A percentile compares a stretch with the other conserved stretches of the same genome.
These are phyloP conservation scores for Xylota segnis DNA, from an alignment of 2,888 invertebrate species.

Conservation along the genomic window DNA sequence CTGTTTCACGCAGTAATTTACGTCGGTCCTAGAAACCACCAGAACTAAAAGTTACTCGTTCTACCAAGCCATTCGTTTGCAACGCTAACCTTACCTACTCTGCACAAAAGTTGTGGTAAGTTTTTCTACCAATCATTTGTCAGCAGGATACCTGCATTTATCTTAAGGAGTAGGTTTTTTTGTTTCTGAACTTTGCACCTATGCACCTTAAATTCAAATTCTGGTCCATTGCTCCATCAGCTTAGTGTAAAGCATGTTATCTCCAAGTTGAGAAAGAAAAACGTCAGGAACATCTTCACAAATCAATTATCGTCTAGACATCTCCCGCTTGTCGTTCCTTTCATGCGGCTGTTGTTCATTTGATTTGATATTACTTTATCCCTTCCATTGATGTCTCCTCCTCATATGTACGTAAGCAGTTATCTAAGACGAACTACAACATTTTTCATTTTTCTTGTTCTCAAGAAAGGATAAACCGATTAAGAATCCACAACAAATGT, in stretches of 20 bases:
- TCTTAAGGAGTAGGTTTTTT: too few species aligned
- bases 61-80: too few species aligned
- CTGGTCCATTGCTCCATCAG: too few species aligned
- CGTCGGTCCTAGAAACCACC: too few species aligned
- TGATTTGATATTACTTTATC: conserved; percentile 16
- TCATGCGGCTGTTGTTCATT: conserved; percentile 16
- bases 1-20: too few species aligned
- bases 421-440: conserved; percentile 25
- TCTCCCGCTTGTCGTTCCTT: conserved; percentile 2
- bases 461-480: conserved; percentile 35
- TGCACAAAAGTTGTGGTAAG: too few species aligned
- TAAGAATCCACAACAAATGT: conserved; percentile 33
- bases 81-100: too few species aligned
- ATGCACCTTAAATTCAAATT: too few species aligned
- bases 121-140: too few species aligned
- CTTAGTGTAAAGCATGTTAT: neutral
- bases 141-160: too few species aligned
- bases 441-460: conserved; percentile 18
- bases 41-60: too few species aligned
- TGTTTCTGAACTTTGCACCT: too few species aligned
- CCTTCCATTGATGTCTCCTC: neutral
- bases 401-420: neutral
- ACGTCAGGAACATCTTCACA: neutral
- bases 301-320: conserved; percentile 57
- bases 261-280: neutral